Evolutionary conservation across 1,140 invertebrate species (phyloP), one percentile per base, ranked within the genome.

Genomic region (Sipha flava): DNA sequence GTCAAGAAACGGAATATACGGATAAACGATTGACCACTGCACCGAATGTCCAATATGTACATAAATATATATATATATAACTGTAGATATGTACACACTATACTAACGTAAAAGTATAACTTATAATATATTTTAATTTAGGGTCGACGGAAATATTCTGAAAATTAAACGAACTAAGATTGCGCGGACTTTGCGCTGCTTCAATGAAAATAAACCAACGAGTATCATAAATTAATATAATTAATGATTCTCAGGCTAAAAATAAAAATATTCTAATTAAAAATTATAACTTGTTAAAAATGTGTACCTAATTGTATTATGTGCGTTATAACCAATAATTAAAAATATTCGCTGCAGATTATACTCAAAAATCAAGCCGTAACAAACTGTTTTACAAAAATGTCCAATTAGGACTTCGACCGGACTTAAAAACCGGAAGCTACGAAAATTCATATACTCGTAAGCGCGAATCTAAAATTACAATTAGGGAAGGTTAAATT

Each of bases 221-320:
- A 62, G 6, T 26, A n/a, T 62, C 18, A 1, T 34, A 62, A 62
- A 31, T 31, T n/a, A 6, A 62, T 26, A 62, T 62, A 62, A 62
- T 62, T 31, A 62, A 29, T 34, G 18, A 31, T 62, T 62, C 57
- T 10, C 57, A 62, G 26, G 57, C 16, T 31, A 62, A 62, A 6
- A 62, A 62, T 62, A 62, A 62, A 59, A 62, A 62, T 62, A n/a
- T 62, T 31, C 31, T 62, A 62, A 62, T 62, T 62, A 31, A 62
- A 31, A 62, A n/a, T 18, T 9, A 62, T 57, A 57, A 57, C 54
- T 57, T 26, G 26, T 57, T 14, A 29, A 23, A 26, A 57, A 57
- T 57, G 54, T 57, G 16, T 29, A 62, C 5, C 26, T 59, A 59
- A 26, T 26, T 59, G 14, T 57, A 14, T 12, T 23, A 62, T 3